Evolutionary conservation across 1,140 invertebrate species (phyloP).

Genomic region (Halyomorpha halys): DNA sequence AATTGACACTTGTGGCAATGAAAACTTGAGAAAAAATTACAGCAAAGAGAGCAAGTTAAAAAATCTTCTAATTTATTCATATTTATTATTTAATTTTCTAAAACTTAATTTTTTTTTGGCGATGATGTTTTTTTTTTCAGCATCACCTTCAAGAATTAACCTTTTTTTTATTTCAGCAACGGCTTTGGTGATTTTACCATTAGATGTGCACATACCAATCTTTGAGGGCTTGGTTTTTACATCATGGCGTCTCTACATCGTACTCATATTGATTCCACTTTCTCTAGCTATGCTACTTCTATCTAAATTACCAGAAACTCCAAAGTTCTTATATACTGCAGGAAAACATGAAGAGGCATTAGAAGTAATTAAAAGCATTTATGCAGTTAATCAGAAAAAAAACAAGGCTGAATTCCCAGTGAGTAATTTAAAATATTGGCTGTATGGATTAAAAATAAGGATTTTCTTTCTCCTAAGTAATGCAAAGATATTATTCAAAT

Average conservation of each 20-base stretch:
- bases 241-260: not conserved
- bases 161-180: not conserved
- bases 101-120: too few relatives aligned
- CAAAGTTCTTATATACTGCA: not conserved
- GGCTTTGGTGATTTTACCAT: not conserved
- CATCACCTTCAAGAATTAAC: too few relatives aligned
- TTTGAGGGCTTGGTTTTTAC: not conserved
- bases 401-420: not conserved
- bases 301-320: not conserved
- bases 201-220: not conserved
- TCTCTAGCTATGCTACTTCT: not conserved
- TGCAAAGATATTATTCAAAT: too few relatives aligned
- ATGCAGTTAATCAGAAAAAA: not conserved
- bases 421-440: not conserved
- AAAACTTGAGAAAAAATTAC: too few relatives aligned
- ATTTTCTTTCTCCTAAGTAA: too few relatives aligned
- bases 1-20: too few relatives aligned
- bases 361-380: not conserved
- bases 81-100: too few relatives aligned
- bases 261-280: not conserved
- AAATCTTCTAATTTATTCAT: too few relatives aligned
- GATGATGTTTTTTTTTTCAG: too few relatives aligned
- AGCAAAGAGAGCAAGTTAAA: too few relatives aligned
- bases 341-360: not conserved
- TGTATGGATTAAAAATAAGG: too few relatives aligned